phyloP scores from a whole-genome alignment of 2,888 invertebrate genomes.

The Acanthosepion pharaonis region DNA sequence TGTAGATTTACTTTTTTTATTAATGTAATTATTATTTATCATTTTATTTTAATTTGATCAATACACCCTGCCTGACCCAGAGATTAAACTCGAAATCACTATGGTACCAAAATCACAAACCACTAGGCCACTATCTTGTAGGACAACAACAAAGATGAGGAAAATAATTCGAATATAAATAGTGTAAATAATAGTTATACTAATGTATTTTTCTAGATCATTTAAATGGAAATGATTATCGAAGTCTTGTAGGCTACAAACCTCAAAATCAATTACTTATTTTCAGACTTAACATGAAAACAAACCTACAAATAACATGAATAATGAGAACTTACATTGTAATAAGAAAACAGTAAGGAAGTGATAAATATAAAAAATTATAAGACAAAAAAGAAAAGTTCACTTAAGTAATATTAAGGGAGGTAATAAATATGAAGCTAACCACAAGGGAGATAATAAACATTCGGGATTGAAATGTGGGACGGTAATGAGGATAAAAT shows the following conservation, averaged over 20 bases:
- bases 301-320: not conserved
- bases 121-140: too few species aligned
- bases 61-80: too few species aligned
- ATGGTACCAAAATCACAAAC: too few species aligned
- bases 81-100: too few species aligned
- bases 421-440: not conserved
- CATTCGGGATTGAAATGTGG: not conserved
- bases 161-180: too few species aligned
- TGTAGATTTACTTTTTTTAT: too few species aligned
- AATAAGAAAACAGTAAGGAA: not conserved
- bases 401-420: not conserved
- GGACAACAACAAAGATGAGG: too few species aligned
- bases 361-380: not conserved
- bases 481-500: not conserved
- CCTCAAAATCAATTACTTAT: constrained; percentile 33
- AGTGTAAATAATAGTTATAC: not conserved
- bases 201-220: not conserved
- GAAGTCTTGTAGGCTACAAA: not conserved
- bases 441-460: constrained; percentile 22
- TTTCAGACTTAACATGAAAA: not conserved
- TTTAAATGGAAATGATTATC: not conserved
- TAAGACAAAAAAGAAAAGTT: not conserved
- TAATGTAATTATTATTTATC: too few species aligned
- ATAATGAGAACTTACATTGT: not conserved
- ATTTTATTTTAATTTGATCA: too few species aligned